Base-by-base conservation (phyloP, 2,888 invertebrate genomes). In the Mesochorus sp. region DNA sequence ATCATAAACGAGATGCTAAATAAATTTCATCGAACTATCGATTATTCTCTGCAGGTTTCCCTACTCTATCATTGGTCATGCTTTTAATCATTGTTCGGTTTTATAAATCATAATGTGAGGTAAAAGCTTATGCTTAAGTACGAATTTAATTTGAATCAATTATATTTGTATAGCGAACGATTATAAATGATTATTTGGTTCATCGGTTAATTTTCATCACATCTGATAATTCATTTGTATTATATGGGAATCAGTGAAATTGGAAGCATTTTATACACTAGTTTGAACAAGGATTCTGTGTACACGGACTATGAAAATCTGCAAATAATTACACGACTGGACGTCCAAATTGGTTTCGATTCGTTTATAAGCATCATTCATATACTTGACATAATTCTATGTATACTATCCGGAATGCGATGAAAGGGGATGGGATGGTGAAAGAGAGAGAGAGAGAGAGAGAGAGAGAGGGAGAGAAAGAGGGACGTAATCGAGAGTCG, bases 261-360 rank as follows among this genome's bases (percentile, higher is more conserved):
- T 44, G 26, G 59, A 57, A 17, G 49, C 8, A 17, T 19, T 55
- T 39, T 70, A 39, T 26, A 47, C 57, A 17, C 44, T 49, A 4
- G 70, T 12, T 24, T 44, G 19, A 47, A 70, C 59, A 49, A 24
- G 3, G 10, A 31, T 57, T 26, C n/a, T n/a, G 61, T 12, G 19
- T 44, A 19, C 26, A 19, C 3, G 5, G 21, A 6, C 14, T 12
- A 39, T 17, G 57, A 21, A 12, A 28, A 57, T 51, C 39, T 26
- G 61, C 47, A 71, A 71, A 70, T 59, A 37, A 42, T 59, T 70
- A 59, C 37, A 59, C 49, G 37, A 49, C 3, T 49, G 59, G 49
- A 37, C 31, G 34, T 49, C 49, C 47, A 70, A 70, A 70, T 70
- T 26, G 59, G 31, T 49, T 59, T 70, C 49, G 21, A 70, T 70